These are phyloP conservation scores for Drosophila prolongata DNA, from an alignment of 2,888 invertebrate species.

Conservation along the genomic window DNA sequence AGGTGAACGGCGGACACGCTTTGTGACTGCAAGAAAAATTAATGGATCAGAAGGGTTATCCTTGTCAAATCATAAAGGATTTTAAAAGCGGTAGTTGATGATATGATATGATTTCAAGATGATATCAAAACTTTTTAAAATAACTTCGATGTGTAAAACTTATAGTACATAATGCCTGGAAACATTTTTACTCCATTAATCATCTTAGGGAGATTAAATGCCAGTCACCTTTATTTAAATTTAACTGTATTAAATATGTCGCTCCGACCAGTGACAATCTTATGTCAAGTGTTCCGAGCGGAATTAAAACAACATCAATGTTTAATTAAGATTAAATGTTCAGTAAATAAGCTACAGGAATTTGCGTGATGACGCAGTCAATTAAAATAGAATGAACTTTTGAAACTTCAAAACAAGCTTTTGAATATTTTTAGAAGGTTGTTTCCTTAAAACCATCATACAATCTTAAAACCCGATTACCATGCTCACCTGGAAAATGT, in stretches of 20 bases:
- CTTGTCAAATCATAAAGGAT: no score
- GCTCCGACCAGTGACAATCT: not conserved
- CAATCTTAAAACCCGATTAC: no score
- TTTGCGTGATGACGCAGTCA: not conserved
- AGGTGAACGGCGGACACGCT: conserved; percentile 92
- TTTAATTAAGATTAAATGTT: not conserved
- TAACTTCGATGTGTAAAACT: no score
- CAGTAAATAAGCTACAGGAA: not conserved
- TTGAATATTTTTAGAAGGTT: no score
- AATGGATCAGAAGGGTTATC: no score
- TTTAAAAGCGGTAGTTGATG: no score
- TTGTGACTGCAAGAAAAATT: conserved; percentile 87
- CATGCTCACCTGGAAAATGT: conserved; percentile 92
- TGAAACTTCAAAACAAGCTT: not conserved
- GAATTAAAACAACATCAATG: not conserved
- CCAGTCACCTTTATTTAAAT: not conserved
- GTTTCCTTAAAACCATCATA: no score
- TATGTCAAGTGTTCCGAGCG: not conserved
- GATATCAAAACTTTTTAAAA: not conserved
- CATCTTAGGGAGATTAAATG: no score
- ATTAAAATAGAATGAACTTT: not conserved
- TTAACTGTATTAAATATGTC: not conserved
- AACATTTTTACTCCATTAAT: no score
- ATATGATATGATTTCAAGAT: no score
- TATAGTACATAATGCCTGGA: no score